Evolutionary conservation across 2,113 vertebrate species (phyloP).

Genomic region (Myodes glareolus): DNA sequence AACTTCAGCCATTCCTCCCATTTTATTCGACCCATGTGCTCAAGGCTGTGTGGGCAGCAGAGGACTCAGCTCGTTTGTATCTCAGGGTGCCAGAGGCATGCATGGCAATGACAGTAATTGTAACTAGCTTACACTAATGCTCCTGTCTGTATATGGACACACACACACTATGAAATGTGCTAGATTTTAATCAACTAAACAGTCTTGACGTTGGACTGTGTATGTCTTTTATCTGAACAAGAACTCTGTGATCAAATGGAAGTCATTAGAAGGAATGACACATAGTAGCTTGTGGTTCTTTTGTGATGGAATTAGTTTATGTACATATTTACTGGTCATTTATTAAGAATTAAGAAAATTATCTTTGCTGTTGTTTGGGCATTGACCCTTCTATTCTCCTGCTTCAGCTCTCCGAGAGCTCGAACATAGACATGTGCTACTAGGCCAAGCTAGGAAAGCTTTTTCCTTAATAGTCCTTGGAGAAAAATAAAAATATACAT

Average conservation of each 20-base stretch:
- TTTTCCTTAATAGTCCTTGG: background rate
- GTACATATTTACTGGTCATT: background rate
- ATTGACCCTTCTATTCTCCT: background rate
- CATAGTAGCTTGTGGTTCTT: background rate
- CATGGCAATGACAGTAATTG: background rate
- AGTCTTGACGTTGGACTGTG: background rate
- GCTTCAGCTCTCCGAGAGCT: background rate
- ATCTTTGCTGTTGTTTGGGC: background rate
- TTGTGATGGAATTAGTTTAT: constrained; percentile 16
- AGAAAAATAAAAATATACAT: background rate
- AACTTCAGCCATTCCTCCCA: background rate
- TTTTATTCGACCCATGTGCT: background rate
- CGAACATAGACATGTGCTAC: background rate
- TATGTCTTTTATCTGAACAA: constrained; percentile 31
- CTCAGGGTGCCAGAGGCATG: background rate
- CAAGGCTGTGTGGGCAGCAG: background rate
- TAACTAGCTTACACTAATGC: background rate
- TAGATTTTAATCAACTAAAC: background rate
- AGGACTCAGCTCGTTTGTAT: background rate
- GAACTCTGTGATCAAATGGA: background rate
- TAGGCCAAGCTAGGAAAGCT: background rate
- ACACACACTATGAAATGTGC: background rate
- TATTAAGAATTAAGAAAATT: constrained; percentile 36
- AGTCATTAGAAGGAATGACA: background rate
- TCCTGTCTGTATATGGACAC: background rate